A percentile compares a stretch with the other conserved stretches of the same genome.
Conservation (phyloP, 1,140 invertebrate genomes). For the Ladona fulva region DNA sequence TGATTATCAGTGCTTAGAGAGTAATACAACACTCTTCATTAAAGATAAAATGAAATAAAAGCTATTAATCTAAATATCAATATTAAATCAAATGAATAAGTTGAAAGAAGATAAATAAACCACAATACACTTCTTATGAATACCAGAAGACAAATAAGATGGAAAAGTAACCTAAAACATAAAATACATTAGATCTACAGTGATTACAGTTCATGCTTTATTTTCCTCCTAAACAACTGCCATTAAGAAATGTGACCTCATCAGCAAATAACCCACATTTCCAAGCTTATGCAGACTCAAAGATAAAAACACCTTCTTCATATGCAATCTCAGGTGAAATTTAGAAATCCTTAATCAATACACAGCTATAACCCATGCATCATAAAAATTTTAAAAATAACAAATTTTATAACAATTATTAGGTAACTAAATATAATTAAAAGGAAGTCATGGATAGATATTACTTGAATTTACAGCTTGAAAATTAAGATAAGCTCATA, state of each 20-base stretch:
- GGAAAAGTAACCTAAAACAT: constrained; percentile 1
- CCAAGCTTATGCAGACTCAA: background rate
- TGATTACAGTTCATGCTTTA: background rate
- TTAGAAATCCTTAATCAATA: too few relatives aligned
- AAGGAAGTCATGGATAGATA: background rate
- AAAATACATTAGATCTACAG: constrained; percentile 10
- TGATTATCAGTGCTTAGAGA: background rate
- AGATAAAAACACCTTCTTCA: too few relatives aligned
- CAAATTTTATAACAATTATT: background rate
- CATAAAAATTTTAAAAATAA: background rate
- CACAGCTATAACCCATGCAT: too few relatives aligned
- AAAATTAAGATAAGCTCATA: background rate
- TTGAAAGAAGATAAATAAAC: background rate
- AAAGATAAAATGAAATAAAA: background rate
- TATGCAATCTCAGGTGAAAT: too few relatives aligned
- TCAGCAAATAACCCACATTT: background rate
- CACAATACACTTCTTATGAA: background rate
- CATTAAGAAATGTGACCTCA: background rate
- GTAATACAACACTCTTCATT: background rate
- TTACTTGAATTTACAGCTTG: background rate
- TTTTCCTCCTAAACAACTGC: background rate
- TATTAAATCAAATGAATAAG: background rate
- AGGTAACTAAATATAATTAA: background rate
- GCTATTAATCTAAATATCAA: background rate
- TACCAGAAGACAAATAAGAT: background rate